Evolutionary conservation across 2,113 vertebrate species (phyloP).

Genomic region (Mormyrus lacerda): DNA sequence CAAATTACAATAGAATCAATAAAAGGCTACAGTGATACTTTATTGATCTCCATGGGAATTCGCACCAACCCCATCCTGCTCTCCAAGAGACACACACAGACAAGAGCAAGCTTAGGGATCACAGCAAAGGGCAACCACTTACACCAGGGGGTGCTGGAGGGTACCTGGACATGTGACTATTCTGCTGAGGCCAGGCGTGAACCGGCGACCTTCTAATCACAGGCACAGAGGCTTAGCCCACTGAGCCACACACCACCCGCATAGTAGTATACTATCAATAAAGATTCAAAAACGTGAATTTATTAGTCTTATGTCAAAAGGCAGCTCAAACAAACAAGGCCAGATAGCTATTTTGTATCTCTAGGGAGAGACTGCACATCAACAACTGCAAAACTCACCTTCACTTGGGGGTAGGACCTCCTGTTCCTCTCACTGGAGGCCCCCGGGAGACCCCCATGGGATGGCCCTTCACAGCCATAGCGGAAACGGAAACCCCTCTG

Average conservation of each 20-base stretch:
- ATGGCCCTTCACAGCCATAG: slow-evolving; percentile 93
- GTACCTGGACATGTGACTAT: not conserved
- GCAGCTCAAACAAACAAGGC: not conserved
- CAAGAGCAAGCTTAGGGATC: not conserved
- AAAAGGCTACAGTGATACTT: not conserved
- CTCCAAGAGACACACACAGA: not conserved
- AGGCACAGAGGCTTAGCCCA: not conserved
- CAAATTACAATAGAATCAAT: not conserved
- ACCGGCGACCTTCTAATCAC: not conserved
- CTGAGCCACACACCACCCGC: not conserved
- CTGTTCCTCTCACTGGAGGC: slow-evolving; percentile 96
- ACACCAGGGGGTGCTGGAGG: too few relatives aligned
- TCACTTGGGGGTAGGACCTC: slow-evolving; percentile 89
- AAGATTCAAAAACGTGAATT: not conserved
- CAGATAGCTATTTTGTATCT: not conserved
- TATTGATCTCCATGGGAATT: not conserved
- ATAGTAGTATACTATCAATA: not conserved
- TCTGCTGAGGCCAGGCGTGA: not conserved
- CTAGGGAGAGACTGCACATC: not conserved
- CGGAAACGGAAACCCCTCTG: slow-evolving; percentile 90
- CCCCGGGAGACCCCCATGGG: slow-evolving; percentile 89
- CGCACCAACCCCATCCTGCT: not conserved
- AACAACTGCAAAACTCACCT: slow-evolving; percentile 56
- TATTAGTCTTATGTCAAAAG: not conserved
- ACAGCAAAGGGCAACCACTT: too few relatives aligned